Base-by-base conservation (phyloP, 1,140 invertebrate species). In the Drosophila trapezifrons region DNA sequence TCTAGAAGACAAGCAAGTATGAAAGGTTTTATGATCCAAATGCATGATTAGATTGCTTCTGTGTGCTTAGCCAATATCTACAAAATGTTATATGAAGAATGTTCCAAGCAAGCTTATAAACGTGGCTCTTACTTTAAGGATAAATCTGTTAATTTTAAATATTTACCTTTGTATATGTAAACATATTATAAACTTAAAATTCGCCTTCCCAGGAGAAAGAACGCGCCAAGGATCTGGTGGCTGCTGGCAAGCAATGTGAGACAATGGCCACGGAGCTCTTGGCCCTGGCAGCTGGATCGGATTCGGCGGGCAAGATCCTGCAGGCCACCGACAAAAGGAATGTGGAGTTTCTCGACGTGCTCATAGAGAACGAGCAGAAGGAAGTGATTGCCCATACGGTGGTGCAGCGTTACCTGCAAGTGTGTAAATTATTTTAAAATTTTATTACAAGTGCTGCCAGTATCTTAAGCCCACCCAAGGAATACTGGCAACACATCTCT, bases 321-420 rank as follows among this genome's bases (percentile, higher is more conserved):
- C 97, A 97, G 42, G 97, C 98, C 51, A 97, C 97, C 54, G 98
- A 99, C 91, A 94, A 97, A 43, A 93, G 97, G 67, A 98, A 98
- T 79, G 96, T 97, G 38, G 98, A 98, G 89, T 98, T 99, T 92
- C 93, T 99, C 40, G 99, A 99, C 92, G 97, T 99, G 0, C 94
- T 99, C 8, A 99, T 99, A 76, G 98, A 99, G 92, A 98, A 98
- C 91, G 98, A 99, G 92, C 98, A 99, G 91, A 99, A 99, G 92
- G 97, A 98, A 93, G 98, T 99, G 2, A 97, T 97, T 74, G 96
- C 96, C 8, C 96, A 97, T 90, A 97, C 96, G 4, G 96, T 97
- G 46, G 97, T 98, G 35, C 97, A 98, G 92, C 94, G 96, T 90
- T 97, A 97, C 93, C 94, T 98, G 58, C 96, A 96, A 95, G 95